These are phyloP conservation scores for Entomobrya multifasciata DNA, from an alignment of 2,888 invertebrate species.

Conservation along the genomic window DNA sequence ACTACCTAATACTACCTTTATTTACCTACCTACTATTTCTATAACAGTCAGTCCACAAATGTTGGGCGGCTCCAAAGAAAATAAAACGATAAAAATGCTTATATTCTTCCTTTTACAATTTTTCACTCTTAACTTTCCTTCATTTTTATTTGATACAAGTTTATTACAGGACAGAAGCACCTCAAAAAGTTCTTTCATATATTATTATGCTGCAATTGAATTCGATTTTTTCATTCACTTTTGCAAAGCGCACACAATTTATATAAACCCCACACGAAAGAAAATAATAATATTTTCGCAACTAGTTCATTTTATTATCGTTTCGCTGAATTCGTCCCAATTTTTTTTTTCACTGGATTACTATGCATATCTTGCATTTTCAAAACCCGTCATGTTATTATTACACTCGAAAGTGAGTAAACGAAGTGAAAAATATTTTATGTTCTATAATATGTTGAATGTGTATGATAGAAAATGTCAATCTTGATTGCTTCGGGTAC, in stretches of 20 bases:
- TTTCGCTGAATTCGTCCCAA: not conserved
- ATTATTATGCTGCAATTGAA: too few species aligned
- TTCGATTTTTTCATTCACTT: too few species aligned
- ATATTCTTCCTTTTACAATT: too few species aligned
- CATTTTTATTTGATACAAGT: not conserved
- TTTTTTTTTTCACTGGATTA: not conserved
- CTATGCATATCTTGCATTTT: not conserved
- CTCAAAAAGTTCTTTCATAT: not conserved
- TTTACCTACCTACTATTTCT: too few species aligned
- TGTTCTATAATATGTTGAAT: conserved; percentile 3
- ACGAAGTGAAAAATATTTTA: conserved; percentile 13
- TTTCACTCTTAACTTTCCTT: too few species aligned
- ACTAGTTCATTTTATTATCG: not conserved
- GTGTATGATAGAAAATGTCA: conserved; percentile 17
- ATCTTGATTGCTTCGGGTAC: conserved; percentile 29
- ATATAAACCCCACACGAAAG: not conserved
- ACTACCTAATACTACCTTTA: too few species aligned
- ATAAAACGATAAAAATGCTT: too few species aligned
- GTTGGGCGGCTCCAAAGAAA: too few species aligned
- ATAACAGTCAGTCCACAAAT: too few species aligned
- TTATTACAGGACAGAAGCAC: not conserved
- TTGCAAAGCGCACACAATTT: too few species aligned
- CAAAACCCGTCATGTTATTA: conserved; percentile 32
- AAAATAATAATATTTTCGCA: not conserved
- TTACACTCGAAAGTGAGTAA: conserved; percentile 6